These are phyloP conservation scores for Calyptomena viridis DNA, from an alignment of 2,113 vertebrate species.

Conservation along the genomic window DNA sequence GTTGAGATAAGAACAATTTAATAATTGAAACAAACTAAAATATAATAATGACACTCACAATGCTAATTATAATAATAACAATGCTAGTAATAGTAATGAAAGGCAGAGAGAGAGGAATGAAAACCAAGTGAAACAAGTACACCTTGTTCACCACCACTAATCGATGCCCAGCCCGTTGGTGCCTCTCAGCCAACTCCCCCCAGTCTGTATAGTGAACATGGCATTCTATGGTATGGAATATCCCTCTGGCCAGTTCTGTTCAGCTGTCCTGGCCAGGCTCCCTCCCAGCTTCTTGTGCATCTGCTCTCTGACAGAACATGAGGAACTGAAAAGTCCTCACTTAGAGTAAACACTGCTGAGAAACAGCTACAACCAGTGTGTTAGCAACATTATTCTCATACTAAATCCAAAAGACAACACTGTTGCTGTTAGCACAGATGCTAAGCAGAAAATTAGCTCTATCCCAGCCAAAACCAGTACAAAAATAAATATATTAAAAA, in stretches of 20 bases:
- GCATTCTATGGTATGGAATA: background rate
- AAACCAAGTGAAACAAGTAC: background rate
- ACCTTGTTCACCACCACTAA: background rate
- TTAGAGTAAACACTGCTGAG: background rate
- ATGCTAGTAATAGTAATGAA: background rate
- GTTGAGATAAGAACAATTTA: background rate
- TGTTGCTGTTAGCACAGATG: background rate
- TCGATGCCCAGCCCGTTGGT: background rate
- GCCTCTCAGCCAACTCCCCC: background rate
- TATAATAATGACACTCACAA: background rate
- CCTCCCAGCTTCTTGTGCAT: background rate
- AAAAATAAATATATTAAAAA: background rate
- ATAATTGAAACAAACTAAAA: background rate
- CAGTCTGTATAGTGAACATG: background rate
- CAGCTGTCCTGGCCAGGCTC: background rate
- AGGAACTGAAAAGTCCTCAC: background rate
- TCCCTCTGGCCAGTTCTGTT: background rate
- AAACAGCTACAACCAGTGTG: background rate
- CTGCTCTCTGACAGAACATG: background rate
- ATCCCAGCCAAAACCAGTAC: background rate
- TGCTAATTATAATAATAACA: background rate
- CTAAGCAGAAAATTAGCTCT: background rate
- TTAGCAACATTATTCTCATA: accelerated
- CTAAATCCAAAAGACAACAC: background rate
- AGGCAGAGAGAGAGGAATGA: background rate